Conservation (phyloP, 2,113 vertebrate genomes). For the Gila orcuttii region DNA sequence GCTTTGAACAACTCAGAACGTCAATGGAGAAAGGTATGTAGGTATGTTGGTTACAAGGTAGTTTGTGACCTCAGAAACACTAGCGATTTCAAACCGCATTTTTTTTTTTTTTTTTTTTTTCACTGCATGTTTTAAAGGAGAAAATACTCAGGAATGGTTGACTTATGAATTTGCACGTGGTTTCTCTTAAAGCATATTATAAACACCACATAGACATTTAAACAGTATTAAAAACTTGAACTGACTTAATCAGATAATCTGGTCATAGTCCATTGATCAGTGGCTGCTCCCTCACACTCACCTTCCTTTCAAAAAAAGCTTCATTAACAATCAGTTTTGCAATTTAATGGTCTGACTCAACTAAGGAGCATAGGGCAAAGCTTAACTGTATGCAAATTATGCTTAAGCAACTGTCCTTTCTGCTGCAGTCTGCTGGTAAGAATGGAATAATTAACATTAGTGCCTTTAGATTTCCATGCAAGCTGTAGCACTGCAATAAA, state of each 20-base stretch:
- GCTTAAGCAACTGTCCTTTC: constrained; percentile 19
- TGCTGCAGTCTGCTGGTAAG: constrained; percentile 10
- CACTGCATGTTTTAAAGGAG: no score
- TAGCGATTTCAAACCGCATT: no score
- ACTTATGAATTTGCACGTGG: no score
- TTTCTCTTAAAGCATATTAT: no score
- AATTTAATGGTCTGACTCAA: constrained; percentile 6
- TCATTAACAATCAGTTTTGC: constrained; percentile 15
- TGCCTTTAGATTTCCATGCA: neutral
- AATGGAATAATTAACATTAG: constrained; percentile 37
- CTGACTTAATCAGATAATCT: constrained; percentile 3
- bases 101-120: no score
- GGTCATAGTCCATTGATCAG: neutral
- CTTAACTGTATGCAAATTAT: constrained; percentile 23
- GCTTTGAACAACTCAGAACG: no score
- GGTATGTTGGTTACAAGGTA: no score
- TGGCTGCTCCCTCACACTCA: neutral
- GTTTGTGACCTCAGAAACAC: no score
- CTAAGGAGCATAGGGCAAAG: neutral
- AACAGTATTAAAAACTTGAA: no score
- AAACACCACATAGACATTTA: no score
- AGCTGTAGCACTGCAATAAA: neutral
- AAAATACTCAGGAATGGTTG: no score
- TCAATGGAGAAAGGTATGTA: no score
- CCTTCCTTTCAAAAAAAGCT: neutral